Evolutionary conservation across 2,888 invertebrate genomes (phyloP), one percentile per base, ranked within the genome.

Genomic region (Cosmorhoe ocellata): DNA sequence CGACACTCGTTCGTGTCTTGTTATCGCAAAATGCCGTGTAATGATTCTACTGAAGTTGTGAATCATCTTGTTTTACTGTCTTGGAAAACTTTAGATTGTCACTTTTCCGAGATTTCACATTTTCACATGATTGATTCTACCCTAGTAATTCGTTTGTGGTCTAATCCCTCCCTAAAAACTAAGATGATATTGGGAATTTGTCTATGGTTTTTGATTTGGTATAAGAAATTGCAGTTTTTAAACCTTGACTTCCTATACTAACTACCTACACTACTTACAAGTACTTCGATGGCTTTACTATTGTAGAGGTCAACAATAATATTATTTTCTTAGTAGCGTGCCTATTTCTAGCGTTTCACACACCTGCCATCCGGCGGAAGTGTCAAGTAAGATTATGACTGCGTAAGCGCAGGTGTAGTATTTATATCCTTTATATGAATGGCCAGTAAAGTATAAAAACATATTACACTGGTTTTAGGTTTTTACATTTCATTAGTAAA

Each of bases 341-440:
- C 8, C 49, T 44, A 43, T 54, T 49, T 51, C 37, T 44, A 37
- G 44, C 37, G 26, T 39, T 27, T 5, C 24, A 24, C 18, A 46
- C 63, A 62, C 61, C 60, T 63, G 58, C 57, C 59, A 42, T 67
- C 65, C 68, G 64, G 53, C 66, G 74, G 72, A 74, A 69, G 58
- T 61, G 60, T 56, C 62, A 43, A 52, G 42, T 47, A 53, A 34
- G 47, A 50, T 31, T 45, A 51, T 40, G 31, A 32, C 46, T 6
- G 28, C 47, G 63, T 39, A 42, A 24, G 51, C 63, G 64, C 68
- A 68, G 73, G 69, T 73, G 69, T 63, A 27, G 32, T 37, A 50
- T 45, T 36, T n/a, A 13, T 24, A 30, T 41, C 22, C 5, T 13
- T 9, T 34, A 41, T 12, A 41, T 61, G 36, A 55, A 54, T 51